Base-by-base conservation (phyloP, 2,113 vertebrate species). In the Rhinichthys klamathensis region DNA sequence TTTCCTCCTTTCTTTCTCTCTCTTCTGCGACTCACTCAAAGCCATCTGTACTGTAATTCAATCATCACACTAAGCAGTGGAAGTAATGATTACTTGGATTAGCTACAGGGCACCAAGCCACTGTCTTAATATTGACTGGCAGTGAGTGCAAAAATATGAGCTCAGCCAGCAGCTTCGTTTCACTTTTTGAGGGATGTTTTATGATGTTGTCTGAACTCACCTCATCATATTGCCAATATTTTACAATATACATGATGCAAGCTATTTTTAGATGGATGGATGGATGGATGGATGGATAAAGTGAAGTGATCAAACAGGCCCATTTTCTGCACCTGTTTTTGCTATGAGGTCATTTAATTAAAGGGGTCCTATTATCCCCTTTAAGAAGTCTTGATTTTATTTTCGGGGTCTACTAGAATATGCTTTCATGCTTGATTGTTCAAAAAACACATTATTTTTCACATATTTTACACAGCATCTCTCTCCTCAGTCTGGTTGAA, bases 61-160 rank as follows among this genome's bases (percentile, higher is more conserved):
- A 92, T 94, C 92, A 88, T 86, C 87, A 91, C 60, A 85, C 89
- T 89, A 89, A 56, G 88, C 88, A 86, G 82, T 78, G 85, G 88
- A 75, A 91, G 88, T 81, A 87, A 93, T 92, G 90, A 88, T 90
- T 89, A 86, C 91, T 91, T 90, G 92, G 89, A 90, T 87, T 80
- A 88, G 89, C 87, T 83, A 75, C 83, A 88, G 89, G 54, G 35
- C 91, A 73, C 67, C 76, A 58, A 78, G 79, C 85, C 87, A 87
- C 84, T 76, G 85, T 83, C 88, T 82, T 84, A 83, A 87, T 88
- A 88, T 88, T 69, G 76, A 83, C 60, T 82, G 74, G 87, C 84
- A 86, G 77, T 76, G 83, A 85, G 49, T 75, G 60, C 51, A 38
- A 67, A 38, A 67, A 46, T 32, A 60, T 90, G 58, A 76, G 69